A percentile compares a stretch with the other conserved stretches of the same genome.
These are phyloP conservation scores for Apodemia mormo DNA, from an alignment of 2,888 invertebrate species.

Conservation along the genomic window DNA sequence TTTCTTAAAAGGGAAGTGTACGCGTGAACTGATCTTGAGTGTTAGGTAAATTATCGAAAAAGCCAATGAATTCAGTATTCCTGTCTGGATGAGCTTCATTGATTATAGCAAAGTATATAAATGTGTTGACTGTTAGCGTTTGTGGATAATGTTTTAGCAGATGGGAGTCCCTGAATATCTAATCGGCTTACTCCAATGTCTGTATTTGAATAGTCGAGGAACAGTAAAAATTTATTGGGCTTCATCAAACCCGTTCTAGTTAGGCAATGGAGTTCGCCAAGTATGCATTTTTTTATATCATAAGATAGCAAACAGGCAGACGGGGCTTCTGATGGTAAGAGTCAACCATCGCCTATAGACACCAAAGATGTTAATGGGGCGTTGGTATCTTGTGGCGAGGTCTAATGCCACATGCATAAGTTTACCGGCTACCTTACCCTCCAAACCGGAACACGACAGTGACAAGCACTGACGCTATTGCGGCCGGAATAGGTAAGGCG, in stretches of 20 bases:
- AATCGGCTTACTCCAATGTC: not conserved
- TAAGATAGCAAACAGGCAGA: too few relatives aligned
- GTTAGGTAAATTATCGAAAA: too few relatives aligned
- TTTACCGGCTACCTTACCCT: too few relatives aligned
- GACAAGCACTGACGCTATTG: too few relatives aligned
- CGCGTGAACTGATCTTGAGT: conserved; percentile 21
- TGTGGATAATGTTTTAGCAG: conserved; percentile 13
- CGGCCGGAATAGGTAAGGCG: too few relatives aligned
- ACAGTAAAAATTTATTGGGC: not conserved
- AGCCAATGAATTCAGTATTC: too few relatives aligned
- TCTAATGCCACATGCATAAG: too few relatives aligned
- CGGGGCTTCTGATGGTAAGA: too few relatives aligned
- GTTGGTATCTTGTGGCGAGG: too few relatives aligned
- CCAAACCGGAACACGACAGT: too few relatives aligned
- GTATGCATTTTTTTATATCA: too few relatives aligned
- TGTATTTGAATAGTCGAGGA: not conserved
- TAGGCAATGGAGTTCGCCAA: not conserved
- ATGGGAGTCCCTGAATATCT: conserved; percentile 15
- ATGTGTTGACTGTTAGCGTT: conserved; percentile 12
- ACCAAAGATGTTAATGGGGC: not conserved
- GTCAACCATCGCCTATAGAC: too few relatives aligned
- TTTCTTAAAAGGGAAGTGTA: not conserved
- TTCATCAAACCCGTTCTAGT: not conserved
- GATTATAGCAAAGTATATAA: conserved; percentile 23
- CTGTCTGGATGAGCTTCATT: conserved; percentile 25